Base-by-base conservation (phyloP, 2,797 vertebrate genomes). In the Rhodeus uyekii region DNA sequence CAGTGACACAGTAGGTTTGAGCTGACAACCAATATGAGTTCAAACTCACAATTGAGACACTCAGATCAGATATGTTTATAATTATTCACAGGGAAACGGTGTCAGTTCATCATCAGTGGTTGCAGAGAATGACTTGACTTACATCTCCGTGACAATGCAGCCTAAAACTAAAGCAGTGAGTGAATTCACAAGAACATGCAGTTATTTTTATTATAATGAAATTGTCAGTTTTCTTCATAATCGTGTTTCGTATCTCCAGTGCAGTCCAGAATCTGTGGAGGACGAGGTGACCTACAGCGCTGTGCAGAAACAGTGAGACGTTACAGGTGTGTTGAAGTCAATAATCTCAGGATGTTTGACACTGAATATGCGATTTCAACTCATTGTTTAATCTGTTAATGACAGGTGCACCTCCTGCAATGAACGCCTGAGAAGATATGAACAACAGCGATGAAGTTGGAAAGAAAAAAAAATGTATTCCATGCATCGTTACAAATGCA, bases 151-250 rank as follows among this genome's bases (percentile, higher is more conserved):
- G n/a, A 46, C 4, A 46, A 2, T 69, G 9, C 38, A 0, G 44
- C 67, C 24, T 19, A 69, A 69, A 69, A 29, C 39, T 42, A 29
- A 69, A 69, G 64, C 64, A 42, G 67, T 69, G 10, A 69, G 67
- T 65, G 34, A 65, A 38, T 10, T 22, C 34, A 67, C 36, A 16
- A 24, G 5, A 67, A 24, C 22, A 8, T 24, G 36, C 12, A 24
- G 9, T 14, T 2, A 16, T 39, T 16, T 42, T 36, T 39, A 1
- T 3, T 67, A 14, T 61, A 67, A 14, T 39, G 64, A 24, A 14
- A 39, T 24, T 44, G 8, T 46, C 24, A 27, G n/a, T 18, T 2
- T 27, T 44, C 1, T 42, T 42, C 14, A 18, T 18, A 5, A 42
- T 10, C 14, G 5, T 29, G 7, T 69, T 44, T 27, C 1, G 0